Conservation (phyloP, 2,113 vertebrate species). For the Onychorhynchus coronatus region DNA sequence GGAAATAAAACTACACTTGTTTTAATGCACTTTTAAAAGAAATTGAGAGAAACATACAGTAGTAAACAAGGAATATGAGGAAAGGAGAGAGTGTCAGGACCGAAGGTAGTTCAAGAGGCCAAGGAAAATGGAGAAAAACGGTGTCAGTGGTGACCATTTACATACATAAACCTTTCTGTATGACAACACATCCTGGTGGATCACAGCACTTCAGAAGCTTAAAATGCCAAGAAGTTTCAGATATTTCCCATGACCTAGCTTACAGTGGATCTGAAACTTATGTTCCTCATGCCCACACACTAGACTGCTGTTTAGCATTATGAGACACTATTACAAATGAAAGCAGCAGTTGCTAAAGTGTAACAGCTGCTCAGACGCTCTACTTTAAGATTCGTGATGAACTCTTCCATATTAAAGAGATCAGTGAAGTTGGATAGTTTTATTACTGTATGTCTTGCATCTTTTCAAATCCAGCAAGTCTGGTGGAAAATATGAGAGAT, state of each 20-base stretch:
- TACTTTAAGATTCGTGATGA: slow-evolving; percentile 63
- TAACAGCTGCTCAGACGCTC: slow-evolving; percentile 66
- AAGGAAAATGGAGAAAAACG: neutral
- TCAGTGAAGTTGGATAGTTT: slow-evolving; percentile 42
- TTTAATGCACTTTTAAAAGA: neutral
- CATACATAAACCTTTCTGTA: neutral
- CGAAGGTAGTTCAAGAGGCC: neutral
- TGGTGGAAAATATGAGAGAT: slow-evolving; percentile 45
- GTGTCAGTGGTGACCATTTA: neutral
- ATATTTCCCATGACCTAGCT: slow-evolving; percentile 6
- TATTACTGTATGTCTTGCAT: slow-evolving; percentile 39
- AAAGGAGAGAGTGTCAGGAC: neutral
- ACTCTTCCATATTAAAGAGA: slow-evolving; percentile 41
- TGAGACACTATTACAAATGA: slow-evolving; percentile 42
- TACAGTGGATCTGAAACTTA: neutral
- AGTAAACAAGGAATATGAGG: neutral
- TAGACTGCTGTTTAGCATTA: slow-evolving; percentile 18
- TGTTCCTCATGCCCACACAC: neutral
- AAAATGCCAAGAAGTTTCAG: slow-evolving; percentile 7
- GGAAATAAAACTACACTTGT: neutral
- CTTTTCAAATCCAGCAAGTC: slow-evolving; percentile 55
- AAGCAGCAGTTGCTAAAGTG: slow-evolving; percentile 59
- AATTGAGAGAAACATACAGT: neutral
- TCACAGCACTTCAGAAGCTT: slow-evolving; percentile 17
- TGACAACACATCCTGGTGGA: neutral